Conservation (phyloP, 1,140 invertebrate species). For the Laodelphax striatellus region DNA sequence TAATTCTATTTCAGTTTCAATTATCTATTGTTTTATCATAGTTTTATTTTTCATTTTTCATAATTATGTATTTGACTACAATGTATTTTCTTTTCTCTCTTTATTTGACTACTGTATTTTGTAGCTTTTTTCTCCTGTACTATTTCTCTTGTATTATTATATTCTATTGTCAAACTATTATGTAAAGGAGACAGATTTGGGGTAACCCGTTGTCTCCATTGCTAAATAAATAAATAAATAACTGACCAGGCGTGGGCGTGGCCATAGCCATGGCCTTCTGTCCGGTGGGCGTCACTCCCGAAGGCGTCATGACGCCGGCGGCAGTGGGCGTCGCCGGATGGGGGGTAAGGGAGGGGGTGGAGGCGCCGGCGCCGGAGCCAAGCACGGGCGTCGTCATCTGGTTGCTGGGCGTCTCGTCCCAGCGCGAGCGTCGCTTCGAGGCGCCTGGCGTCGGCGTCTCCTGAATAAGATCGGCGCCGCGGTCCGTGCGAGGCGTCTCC, state of each 20-base stretch:
- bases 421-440: conserved; percentile 83
- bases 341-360: conserved; percentile 46
- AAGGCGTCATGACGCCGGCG: conserved; percentile 37
- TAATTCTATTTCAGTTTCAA: too few relatives aligned
- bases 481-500: conserved; percentile 91
- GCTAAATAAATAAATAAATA: too few relatives aligned
- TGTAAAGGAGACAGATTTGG: too few relatives aligned
- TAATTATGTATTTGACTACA: too few relatives aligned
- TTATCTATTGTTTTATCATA: too few relatives aligned
- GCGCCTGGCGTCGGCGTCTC: conserved; percentile 76
- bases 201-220: too few relatives aligned
- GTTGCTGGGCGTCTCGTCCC: conserved; percentile 87
- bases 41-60: too few relatives aligned
- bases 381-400: conserved; percentile 25
- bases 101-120: too few relatives aligned
- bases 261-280: conserved; percentile 95
- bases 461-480: conserved; percentile 74
- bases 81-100: too few relatives aligned
- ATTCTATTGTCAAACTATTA: too few relatives aligned
- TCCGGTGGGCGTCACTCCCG: conserved; percentile 78
- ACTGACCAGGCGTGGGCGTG: conserved; percentile 78
- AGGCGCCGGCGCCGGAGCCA: conserved; percentile 45
- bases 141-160: too few relatives aligned
- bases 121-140: too few relatives aligned
- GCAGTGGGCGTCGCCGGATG: conserved; percentile 36